Base-by-base conservation (phyloP, 2,888 invertebrate genomes). In the Hoplodrina ambigua region DNA sequence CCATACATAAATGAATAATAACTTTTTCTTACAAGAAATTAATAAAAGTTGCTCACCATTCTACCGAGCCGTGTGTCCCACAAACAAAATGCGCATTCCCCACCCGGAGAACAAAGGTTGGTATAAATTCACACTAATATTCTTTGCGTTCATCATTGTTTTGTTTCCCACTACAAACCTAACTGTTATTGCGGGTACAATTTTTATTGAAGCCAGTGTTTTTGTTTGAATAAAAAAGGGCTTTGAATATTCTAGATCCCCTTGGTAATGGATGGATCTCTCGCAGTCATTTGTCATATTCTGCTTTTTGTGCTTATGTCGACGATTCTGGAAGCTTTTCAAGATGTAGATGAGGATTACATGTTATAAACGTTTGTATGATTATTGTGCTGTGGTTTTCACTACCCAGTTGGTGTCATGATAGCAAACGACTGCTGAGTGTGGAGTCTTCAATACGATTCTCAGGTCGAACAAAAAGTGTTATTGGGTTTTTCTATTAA, bases 61-160 rank as follows among this genome's bases (percentile, higher is more conserved):
- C 49, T 58, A 19, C 0, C 2, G 4, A 57, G 1, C 77, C 10
- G 80, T 89, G 74, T 83, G 82, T 84, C 73, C 15, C 75, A 46
- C n/a, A 55, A 55, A 71, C 66, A 71, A 76, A 82, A 81, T 81
- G 78, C 83, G 85, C 86, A 87, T 89, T 88, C 88, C 88, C 80
- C 70, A 73, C 72, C 73, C 66, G 69, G 78, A 81, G 89, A 90
- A 90, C 90, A 91, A 90, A 89, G 87, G 86, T 87, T 80, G 87
- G 88, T 88, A 89, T 89, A 90, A 87, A 88, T 91, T 88, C 86
- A 80, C 85, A 84, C 87, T 88, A 90, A 89, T 89, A 91, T 89
- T 86, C 86, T 87, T 85, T 79, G 75, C 84, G 85, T 89, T 84
- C 80, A 85, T 92, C 87, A 90, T 89, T 88, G 86, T 89, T 86